These are phyloP conservation scores for Penaeus japonicus DNA, from an alignment of 1,140 invertebrate species.

Conservation along the genomic window DNA sequence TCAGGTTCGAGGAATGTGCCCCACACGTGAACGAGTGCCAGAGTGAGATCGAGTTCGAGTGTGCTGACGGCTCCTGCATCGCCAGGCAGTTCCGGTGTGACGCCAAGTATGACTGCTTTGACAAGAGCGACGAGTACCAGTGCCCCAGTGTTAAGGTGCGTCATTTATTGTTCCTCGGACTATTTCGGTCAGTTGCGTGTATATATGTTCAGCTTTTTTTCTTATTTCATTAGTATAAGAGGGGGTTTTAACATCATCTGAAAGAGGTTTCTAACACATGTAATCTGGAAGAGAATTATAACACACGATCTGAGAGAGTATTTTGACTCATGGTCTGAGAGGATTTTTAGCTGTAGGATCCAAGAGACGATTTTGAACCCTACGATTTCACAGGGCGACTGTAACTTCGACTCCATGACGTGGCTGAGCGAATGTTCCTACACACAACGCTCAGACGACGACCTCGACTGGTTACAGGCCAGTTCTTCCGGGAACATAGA, in stretches of 20 bases:
- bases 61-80: conserved; percentile 17
- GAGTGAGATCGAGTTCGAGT: conserved; percentile 26
- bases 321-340: too few species aligned
- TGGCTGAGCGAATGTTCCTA: conserved; percentile 3
- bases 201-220: too few species aligned
- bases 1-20: conserved; percentile 2
- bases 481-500: not conserved
- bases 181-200: too few species aligned
- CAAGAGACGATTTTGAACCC: not conserved
- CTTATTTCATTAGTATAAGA: too few species aligned
- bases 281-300: too few species aligned
- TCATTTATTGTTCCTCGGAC: not conserved
- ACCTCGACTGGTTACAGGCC: conserved; percentile 25
- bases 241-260: too few species aligned
- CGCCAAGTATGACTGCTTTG: conserved; percentile 35
- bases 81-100: conserved; percentile 19
- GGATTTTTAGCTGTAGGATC: too few species aligned
- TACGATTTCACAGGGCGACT: conserved; percentile 17
- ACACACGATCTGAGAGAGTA: too few species aligned
- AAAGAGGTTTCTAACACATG: too few species aligned
- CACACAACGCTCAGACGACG: conserved; percentile 13
- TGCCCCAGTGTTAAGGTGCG: conserved; percentile 24
- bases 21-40: conserved; percentile 10
- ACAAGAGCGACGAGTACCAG: conserved; percentile 40
- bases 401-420: conserved; percentile 35